Conservation (phyloP, 1,140 invertebrate species). For the Papilio xuthus region DNA sequence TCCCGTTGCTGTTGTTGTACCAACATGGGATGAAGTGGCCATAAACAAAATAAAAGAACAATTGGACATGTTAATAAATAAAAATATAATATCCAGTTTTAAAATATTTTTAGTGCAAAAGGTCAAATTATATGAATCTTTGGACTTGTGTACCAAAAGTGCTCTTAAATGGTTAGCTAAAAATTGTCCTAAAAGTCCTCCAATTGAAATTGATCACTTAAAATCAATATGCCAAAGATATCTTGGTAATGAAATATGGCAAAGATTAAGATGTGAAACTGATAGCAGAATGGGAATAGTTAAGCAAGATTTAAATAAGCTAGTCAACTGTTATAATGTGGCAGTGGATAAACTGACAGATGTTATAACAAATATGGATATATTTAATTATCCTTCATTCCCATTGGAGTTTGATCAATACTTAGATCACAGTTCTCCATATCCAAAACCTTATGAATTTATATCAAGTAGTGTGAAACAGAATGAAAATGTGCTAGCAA, state of each 20-base stretch:
- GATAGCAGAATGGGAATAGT: conserved; percentile 77
- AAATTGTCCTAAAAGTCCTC: conserved; percentile 79
- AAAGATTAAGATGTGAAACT: conserved; percentile 80
- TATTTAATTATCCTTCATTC: conserved; percentile 74
- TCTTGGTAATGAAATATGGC: conserved; percentile 85
- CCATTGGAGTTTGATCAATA: conserved; percentile 74
- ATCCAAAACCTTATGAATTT: conserved; percentile 78
- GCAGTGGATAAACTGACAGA: conserved; percentile 83
- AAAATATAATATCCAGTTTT: conserved; percentile 66
- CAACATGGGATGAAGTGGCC: conserved; percentile 46
- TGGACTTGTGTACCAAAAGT: conserved; percentile 75
- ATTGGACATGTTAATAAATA: conserved; percentile 53
- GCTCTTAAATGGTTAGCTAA: conserved; percentile 83
- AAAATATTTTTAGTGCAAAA: conserved; percentile 64
- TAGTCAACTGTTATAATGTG: conserved; percentile 85
- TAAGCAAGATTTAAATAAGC: conserved; percentile 82
- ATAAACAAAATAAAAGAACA: conserved; percentile 50
- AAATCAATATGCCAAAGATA: conserved; percentile 82
- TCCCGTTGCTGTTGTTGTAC: conserved; percentile 68
- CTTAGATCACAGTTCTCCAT: conserved; percentile 63
- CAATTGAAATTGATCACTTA: conserved; percentile 83
- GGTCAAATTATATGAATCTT: conserved; percentile 58
- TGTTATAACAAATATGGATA: conserved; percentile 82
- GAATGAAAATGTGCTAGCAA: conserved; percentile 60
- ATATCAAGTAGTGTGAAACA: conserved; percentile 68